Evolutionary conservation across 1,140 invertebrate genomes (phyloP).

Genomic region (Rhagoletis pomonella): DNA sequence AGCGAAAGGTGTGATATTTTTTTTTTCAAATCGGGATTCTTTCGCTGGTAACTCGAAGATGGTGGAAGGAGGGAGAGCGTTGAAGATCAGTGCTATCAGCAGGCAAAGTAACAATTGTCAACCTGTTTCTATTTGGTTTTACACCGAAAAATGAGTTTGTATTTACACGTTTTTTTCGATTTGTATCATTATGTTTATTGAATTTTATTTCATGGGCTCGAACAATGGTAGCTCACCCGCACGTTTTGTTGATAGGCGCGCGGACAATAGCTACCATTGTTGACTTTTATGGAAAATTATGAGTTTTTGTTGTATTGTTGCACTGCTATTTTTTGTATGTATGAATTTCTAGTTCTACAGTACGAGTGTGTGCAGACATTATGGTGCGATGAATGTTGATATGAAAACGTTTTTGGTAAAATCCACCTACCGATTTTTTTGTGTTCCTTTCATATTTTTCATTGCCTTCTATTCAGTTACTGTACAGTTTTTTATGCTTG

Average conservation of each 20-base stretch:
- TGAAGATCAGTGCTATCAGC: background rate
- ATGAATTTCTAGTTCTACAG: background rate
- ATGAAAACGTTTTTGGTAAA: background rate
- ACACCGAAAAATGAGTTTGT: conserved; percentile 11
- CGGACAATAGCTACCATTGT: conserved; percentile 1
- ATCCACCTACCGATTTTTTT: background rate
- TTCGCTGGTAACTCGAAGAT: background rate
- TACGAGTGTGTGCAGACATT: background rate
- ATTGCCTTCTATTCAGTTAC: conserved; percentile 35
- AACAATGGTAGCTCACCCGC: conserved; percentile 32
- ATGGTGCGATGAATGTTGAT: background rate
- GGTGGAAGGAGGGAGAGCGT: background rate
- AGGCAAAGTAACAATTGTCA: conserved; percentile 15
- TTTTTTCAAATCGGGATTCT: background rate
- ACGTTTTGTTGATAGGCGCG: conserved; percentile 43
- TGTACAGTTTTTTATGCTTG: background rate
- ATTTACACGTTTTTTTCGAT: conserved; percentile 10
- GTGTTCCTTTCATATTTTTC: background rate
- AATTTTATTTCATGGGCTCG: background rate
- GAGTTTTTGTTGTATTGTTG: conserved; percentile 14
- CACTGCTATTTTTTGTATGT: background rate
- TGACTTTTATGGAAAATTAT: conserved; percentile 48
- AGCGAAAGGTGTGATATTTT: conserved; percentile 29
- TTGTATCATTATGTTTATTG: background rate
- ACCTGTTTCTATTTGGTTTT: conserved; percentile 28